Evolutionary conservation across 2,888 invertebrate species (phyloP).

Genomic region (Cryptophagus acutangulus): DNA sequence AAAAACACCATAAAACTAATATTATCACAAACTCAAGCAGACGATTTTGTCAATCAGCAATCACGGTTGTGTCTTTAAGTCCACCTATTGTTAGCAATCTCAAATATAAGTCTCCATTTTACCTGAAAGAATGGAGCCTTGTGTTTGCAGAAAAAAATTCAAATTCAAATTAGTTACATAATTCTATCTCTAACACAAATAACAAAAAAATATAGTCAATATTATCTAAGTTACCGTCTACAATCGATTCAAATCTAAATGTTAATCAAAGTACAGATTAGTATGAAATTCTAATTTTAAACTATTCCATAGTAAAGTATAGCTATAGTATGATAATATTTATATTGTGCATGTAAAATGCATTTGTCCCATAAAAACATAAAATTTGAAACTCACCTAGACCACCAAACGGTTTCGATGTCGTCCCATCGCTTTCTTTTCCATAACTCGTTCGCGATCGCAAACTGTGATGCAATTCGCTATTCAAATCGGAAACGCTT

Average conservation of each 20-base stretch:
- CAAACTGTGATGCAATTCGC: constrained; percentile 50
- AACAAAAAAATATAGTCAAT: background rate
- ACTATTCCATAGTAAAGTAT: background rate
- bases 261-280: background rate
- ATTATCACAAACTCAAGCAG: constrained; percentile 14
- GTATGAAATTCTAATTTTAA: background rate
- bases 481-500: constrained; percentile 77
- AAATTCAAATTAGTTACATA: constrained; percentile 25
- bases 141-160: constrained; percentile 63
- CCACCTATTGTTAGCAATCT: constrained; percentile 45
- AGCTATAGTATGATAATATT: background rate
- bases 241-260: background rate
- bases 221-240: background rate
- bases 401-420: constrained; percentile 75
- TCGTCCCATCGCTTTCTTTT: constrained; percentile 53
- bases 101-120: constrained; percentile 63
- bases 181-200: constrained; percentile 1
- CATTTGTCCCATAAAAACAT: background rate
- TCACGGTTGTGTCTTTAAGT: constrained; percentile 13
- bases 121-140: constrained; percentile 85
- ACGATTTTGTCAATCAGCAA: constrained; percentile 3
- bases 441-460: constrained; percentile 41
- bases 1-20: no score
- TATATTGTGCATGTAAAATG: background rate
- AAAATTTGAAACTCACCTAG: constrained; percentile 62